These are phyloP conservation scores for Clivina fossor DNA, from an alignment of 2,888 invertebrate species.

Conservation along the genomic window DNA sequence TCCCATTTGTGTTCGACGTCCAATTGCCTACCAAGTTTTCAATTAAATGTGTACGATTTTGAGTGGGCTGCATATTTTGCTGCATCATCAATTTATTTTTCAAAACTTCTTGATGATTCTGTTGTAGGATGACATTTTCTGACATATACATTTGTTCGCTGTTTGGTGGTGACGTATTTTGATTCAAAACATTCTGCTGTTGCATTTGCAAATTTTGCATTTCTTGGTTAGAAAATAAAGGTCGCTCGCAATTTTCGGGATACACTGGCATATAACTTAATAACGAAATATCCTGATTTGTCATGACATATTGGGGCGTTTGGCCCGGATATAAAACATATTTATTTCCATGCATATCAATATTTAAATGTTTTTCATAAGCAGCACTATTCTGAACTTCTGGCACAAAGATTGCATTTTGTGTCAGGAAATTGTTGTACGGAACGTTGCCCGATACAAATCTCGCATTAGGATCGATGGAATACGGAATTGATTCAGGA, in stretches of 20 bases:
- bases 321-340: conserved; percentile 28
- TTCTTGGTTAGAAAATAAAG: conserved; percentile 10
- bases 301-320: conserved; percentile 24
- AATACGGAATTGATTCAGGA: conserved; percentile 7
- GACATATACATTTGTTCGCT: conserved; percentile 9
- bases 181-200: conserved; percentile 10
- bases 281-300: conserved; percentile 25
- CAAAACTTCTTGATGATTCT: conserved; percentile 23
- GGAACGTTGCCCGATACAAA: conserved; percentile 13
- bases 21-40: conserved; percentile 74
- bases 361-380: conserved; percentile 23
- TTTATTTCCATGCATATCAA: conserved; percentile 13
- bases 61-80: conserved; percentile 23
- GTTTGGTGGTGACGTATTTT: conserved; percentile 1
- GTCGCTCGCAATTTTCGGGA: conserved; percentile 25
- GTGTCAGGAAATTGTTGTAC: conserved; percentile 27
- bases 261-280: conserved; percentile 25
- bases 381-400: conserved; percentile 15
- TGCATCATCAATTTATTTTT: conserved; percentile 23
- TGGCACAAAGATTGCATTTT: conserved; percentile 28
- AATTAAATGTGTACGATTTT: conserved; percentile 56
- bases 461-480: conserved; percentile 15
- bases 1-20: conserved; percentile 71
- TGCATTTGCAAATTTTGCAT: conserved; percentile 13
- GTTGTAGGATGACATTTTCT: conserved; percentile 15